Percentiles rank a stretch among this genome's conserved stretches.
These are phyloP conservation scores for Conistra vaccinii DNA, from an alignment of 2,888 invertebrate species.

Conservation along the genomic window DNA sequence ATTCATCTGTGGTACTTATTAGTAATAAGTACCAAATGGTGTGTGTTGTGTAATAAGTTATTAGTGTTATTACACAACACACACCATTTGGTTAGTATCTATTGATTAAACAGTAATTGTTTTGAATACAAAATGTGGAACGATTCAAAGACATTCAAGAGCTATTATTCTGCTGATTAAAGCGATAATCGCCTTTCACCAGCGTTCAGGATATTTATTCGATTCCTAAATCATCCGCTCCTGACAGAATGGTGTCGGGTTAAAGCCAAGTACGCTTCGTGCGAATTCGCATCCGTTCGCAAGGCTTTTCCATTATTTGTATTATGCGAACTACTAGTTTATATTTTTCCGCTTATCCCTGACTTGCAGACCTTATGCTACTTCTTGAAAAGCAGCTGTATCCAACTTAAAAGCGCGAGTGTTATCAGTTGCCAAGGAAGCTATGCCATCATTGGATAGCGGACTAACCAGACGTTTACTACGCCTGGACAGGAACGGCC, in stretches of 20 bases:
- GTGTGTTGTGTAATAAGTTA: too few species aligned
- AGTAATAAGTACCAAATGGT: too few species aligned
- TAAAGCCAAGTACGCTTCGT: not conserved
- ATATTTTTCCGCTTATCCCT: not conserved
- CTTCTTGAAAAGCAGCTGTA: not conserved
- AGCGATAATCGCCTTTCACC: slow-evolving; percentile 21
- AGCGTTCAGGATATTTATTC: slow-evolving; percentile 38
- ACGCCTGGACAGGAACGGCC: too few species aligned
- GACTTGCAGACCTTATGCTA: not conserved
- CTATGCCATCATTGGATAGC: too few species aligned
- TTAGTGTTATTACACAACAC: not conserved
- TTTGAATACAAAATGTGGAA: slow-evolving; percentile 20
- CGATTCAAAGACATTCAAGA: slow-evolving; percentile 6
- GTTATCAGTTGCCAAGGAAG: too few species aligned
- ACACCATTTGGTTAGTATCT: slow-evolving; percentile 3
- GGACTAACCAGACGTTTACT: too few species aligned
- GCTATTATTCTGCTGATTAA: slow-evolving; percentile 26
- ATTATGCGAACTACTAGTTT: not conserved
- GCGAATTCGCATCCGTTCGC: slow-evolving; percentile 19
- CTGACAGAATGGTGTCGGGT: slow-evolving; percentile 46
- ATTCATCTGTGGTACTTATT: too few species aligned
- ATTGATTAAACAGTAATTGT: slow-evolving; percentile 20
- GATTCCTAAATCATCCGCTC: slow-evolving; percentile 38
- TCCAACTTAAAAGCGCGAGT: not conserved
- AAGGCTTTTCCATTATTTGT: slow-evolving; percentile 13